Conservation (phyloP, 2,113 vertebrate genomes). For the Malaclemys terrapin region DNA sequence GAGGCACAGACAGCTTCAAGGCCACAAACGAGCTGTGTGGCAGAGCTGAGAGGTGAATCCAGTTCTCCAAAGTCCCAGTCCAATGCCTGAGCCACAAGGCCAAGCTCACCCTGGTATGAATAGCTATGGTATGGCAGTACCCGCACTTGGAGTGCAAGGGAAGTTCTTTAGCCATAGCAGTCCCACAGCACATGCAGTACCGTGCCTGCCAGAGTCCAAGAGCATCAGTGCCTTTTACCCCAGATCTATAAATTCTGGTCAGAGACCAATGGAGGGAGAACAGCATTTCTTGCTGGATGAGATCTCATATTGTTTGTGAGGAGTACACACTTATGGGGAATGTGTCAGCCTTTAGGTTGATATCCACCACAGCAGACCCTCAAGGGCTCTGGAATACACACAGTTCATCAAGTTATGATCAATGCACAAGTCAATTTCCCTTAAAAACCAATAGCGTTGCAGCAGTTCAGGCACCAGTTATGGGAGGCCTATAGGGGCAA, state of each 20-base stretch:
- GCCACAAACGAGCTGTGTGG: not conserved
- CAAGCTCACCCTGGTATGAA: not conserved
- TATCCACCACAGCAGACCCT: not conserved
- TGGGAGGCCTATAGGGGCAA: too few relatives aligned
- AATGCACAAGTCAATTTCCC: too few relatives aligned
- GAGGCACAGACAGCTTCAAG: not conserved
- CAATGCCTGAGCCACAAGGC: not conserved
- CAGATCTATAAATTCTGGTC: not conserved
- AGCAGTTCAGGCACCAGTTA: too few relatives aligned
- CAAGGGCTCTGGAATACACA: too few relatives aligned
- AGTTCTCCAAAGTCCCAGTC: not conserved
- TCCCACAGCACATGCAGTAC: not conserved
- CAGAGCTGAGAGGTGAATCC: not conserved
- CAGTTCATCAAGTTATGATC: too few relatives aligned
- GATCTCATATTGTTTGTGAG: not conserved
- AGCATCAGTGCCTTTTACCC: not conserved
- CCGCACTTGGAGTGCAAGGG: not conserved
- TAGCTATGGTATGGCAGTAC: not conserved
- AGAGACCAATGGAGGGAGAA: accelerated
- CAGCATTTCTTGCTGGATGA: not conserved
- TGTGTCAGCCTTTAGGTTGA: not conserved
- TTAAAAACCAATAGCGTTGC: too few relatives aligned
- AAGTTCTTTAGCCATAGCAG: not conserved
- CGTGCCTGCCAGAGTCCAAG: not conserved
- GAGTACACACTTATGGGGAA: not conserved